phyloP scores from a whole-genome alignment of 1,140 invertebrate genomes.

The Stenopsyche tienmushanensis region DNA sequence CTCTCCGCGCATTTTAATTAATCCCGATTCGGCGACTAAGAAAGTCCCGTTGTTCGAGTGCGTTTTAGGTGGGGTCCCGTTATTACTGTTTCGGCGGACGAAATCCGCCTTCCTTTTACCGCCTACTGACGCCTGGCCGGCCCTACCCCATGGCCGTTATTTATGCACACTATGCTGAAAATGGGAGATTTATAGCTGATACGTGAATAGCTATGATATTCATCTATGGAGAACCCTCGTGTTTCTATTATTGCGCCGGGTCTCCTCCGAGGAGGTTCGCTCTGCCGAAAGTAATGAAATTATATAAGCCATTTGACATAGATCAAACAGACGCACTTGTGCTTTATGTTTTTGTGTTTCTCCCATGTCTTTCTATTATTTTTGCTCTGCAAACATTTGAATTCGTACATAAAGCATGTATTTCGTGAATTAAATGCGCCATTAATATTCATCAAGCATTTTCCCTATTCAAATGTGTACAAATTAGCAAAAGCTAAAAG shows the following conservation, averaged over 20 bases:
- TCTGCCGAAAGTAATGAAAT: constrained; percentile 26
- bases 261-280: neutral
- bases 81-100: no score
- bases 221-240: constrained; percentile 36
- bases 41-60: no score
- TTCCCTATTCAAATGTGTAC: no score
- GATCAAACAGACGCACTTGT: constrained; percentile 8
- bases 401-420: no score
- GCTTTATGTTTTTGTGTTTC: neutral
- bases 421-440: no score
- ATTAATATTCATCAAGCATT: no score
- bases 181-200: constrained; percentile 40
- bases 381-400: neutral
- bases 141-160: constrained; percentile 38
- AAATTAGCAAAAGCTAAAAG: no score
- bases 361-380: no score
- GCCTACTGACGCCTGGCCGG: neutral
- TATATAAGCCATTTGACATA: constrained; percentile 17
- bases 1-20: no score
- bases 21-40: no score
- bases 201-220: constrained; percentile 39
- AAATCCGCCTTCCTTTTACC: no score
- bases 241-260: constrained; percentile 30
- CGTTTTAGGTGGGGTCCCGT: no score
- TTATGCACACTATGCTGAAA: constrained; percentile 41